Base-by-base conservation (phyloP, 2,888 invertebrate species). In the Apodemia duryi region DNA sequence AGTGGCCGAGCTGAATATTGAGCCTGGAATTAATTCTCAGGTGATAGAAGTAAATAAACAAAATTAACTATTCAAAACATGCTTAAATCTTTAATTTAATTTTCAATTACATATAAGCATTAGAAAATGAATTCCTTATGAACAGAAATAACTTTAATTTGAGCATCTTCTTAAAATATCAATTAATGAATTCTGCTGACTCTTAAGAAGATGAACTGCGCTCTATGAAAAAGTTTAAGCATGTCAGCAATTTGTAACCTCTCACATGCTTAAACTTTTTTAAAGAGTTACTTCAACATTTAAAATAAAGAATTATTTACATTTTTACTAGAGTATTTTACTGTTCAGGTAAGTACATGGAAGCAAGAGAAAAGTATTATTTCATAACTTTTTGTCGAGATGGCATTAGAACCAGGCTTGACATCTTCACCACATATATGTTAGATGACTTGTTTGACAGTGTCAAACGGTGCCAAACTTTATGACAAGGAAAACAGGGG, bases 361-460 rank as follows among this genome's bases (percentile, higher is more conserved):
- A 13, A 49, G 32, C 28, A 35, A 9, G 3, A 63, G 70, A 63
- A 63, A 63, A 63, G n/a, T 63, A 51, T 21, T 63, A 35, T 32
- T 32, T 51, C 28, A 49, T 63, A 2, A 32, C 21, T 63, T n/a
- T 63, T 63, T 35, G 63, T 52, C n/a, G 51, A 63, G 52, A 49
- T 63, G 51, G 63, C 63, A 6, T n/a, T 63, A 28, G 63, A 63
- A n/a, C n/a, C 13, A 6, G 66, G 67, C 62, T 49, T 49, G 35
- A 46, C 63, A 32, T n/a, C 32, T 5, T 63, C 51, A 13, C 28
- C n/a, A n/a, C 60, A 57, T 29, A 60, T 62, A 65, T 57, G 46
- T 60, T 70, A 6, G 70, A 69, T 41, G 63, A 69, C 9, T 13
- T 69, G 21, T 65, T 62, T 41, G 70, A 70, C 41, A 38, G 46